Base-by-base conservation (phyloP, 1,140 invertebrate genomes). In the Teleogryllus occipitalis region DNA sequence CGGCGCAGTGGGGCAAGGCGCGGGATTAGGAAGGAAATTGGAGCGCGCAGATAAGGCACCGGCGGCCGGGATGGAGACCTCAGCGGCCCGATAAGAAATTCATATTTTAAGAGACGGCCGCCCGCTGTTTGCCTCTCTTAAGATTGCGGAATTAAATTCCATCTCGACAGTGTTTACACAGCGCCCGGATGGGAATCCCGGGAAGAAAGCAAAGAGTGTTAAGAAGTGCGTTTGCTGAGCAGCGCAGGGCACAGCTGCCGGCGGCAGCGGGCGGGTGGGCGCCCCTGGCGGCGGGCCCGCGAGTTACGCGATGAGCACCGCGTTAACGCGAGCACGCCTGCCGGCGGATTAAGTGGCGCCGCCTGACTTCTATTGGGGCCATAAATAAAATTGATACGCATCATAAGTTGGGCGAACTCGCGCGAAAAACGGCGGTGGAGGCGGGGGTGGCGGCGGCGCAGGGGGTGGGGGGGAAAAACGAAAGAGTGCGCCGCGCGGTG, bases 321-420 rank as follows among this genome's bases (percentile, higher is more conserved):
- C 54, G 54, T 65, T 65, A 65, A 65, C 54, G 54, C 18, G 54
- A 65, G 54, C 54, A 18, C 54, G 10, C 10, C 54, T 65, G 54
- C 54, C 54, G 54, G 54, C 18, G 54, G 54, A 65, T 65, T 65
- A 65, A 65, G 54, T 65, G 54, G 54, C 54, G 54, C 54, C 54
- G 54, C 54, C 54, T 65, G 54, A 65, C 54, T 65, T 65, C 54
- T 65, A 65, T 65, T 65, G 54, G 54, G 54, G 54, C 54, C 54
- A 65, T 65, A 65, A 65, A 65, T 65, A 65, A 65, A 65, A 65
- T 65, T 65, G 54, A 65, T 65, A 65, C 54, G 54, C 54, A 65
- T 65, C 54, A 65, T 65, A 65, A 65, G 54, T 65, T 65, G 54
- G 54, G 54, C 54, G 54, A 65, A 65, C 54, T 65, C 54, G 54